Evolutionary conservation across 92 coral and sea anemone species (phyloP).

Genomic region (Anthopleura xanthogrammica): DNA sequence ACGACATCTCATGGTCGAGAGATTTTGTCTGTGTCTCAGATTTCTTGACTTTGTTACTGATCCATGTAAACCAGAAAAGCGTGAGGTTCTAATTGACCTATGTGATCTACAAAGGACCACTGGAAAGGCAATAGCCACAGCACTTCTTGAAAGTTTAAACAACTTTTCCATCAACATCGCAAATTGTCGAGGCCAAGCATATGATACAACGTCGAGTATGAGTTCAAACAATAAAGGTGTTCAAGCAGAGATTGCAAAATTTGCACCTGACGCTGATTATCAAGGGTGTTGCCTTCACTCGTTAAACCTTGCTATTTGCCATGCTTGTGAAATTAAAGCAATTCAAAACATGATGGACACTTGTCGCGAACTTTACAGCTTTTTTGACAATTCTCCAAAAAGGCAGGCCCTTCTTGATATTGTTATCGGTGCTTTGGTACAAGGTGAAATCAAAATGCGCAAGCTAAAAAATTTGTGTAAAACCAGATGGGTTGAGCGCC

Average conservation of each 20-base stretch:
- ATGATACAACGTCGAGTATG: conserved; percentile 55
- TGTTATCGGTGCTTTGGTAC: conserved; percentile 35
- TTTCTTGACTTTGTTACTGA: conserved; percentile 54
- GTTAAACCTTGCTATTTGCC: conserved; percentile 46
- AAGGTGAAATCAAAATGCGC: conserved; percentile 50
- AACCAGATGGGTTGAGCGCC: conserved; percentile 54
- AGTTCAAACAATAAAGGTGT: conserved; percentile 61
- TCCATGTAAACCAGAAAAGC: conserved; percentile 55
- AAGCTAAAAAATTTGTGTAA: conserved; percentile 55
- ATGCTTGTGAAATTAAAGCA: conserved; percentile 53
- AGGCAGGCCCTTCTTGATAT: conserved; percentile 49
- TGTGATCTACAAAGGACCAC: conserved; percentile 59
- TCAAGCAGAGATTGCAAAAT: conserved; percentile 57
- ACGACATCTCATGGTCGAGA: conserved; percentile 63
- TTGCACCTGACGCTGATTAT: conserved; percentile 63
- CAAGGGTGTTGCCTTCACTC: conserved; percentile 70
- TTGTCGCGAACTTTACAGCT: conserved; percentile 50
- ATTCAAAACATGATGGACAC: conserved; percentile 60
- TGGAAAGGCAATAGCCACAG: conserved; percentile 47
- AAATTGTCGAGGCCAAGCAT: conserved; percentile 62
- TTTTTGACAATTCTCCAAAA: conserved; percentile 66
- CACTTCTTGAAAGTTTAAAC: conserved; percentile 31
- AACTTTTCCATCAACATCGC: conserved; percentile 39
- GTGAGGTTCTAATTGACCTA: conserved; percentile 53
- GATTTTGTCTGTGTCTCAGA: conserved; percentile 62